Evolutionary conservation across 2,888 invertebrate genomes (phyloP).

Genomic region (Xanthia icteritia): DNA sequence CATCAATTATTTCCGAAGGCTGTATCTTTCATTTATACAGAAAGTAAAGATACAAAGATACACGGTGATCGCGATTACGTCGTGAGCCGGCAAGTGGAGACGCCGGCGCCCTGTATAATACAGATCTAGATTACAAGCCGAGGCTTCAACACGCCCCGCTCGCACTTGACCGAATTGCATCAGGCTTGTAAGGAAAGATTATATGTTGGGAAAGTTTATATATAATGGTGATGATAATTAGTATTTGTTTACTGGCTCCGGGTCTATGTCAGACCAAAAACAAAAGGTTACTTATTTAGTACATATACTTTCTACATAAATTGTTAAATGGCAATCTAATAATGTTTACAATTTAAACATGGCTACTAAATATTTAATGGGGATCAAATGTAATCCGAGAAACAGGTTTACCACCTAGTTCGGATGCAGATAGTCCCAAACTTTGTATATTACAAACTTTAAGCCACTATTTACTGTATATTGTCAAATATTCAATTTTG

Average conservation of each 20-base stretch:
- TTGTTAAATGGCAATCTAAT: no score
- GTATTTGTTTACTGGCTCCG: background rate
- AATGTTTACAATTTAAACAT: no score
- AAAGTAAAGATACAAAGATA: constrained; percentile 52
- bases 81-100: constrained; percentile 36
- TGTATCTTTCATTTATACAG: constrained; percentile 39
- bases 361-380: no score
- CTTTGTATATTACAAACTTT: no score
- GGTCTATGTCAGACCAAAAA: background rate
- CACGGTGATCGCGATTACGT: constrained; percentile 52
- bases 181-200: background rate
- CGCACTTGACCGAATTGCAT: constrained; percentile 55
- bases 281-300: no score
- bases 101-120: constrained; percentile 54
- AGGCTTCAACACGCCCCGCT: constrained; percentile 46
- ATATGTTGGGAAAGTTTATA: background rate
- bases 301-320: no score
- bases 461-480: no score
- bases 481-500: no score
- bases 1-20: constrained; percentile 19
- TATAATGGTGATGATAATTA: background rate
- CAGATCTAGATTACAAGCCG: constrained; percentile 56
- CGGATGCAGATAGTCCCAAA: no score
- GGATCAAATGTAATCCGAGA: no score
- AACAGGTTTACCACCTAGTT: no score